These are phyloP conservation scores for Malurus splendens DNA, from an alignment of 2,797 vertebrate genomes.

Conservation along the genomic window DNA sequence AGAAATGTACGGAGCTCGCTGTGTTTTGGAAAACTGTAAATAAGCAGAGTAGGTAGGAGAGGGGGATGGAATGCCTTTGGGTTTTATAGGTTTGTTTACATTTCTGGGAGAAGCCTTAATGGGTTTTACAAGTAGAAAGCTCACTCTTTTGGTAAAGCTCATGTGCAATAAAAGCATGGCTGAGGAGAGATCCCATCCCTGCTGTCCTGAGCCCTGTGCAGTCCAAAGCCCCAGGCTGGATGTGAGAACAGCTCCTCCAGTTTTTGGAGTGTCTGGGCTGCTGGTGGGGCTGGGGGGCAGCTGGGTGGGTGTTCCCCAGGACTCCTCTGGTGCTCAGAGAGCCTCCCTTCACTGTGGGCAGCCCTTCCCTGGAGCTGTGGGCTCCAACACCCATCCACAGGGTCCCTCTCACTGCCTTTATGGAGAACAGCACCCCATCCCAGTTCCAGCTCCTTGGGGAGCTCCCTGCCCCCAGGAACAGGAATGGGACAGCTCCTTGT, in stretches of 20 bases:
- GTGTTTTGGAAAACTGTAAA: background rate
- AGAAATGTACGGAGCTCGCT: accelerated
- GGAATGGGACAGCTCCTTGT: accelerated
- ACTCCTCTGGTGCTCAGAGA: background rate
- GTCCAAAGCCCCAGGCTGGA: background rate
- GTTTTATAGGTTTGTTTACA: background rate
- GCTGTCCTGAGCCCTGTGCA: background rate
- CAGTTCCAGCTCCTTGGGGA: background rate
- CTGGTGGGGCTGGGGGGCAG: background rate
- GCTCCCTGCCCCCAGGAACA: background rate
- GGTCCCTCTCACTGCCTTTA: background rate
- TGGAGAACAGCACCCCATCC: background rate
- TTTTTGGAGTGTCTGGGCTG: background rate
- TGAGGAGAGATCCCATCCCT: background rate
- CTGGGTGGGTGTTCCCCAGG: background rate
- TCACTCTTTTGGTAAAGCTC: background rate
- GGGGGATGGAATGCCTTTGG: background rate
- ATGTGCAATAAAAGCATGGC: background rate
- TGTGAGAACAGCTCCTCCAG: accelerated
- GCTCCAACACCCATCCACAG: background rate
- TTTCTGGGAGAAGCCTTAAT: background rate
- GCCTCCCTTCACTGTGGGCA: background rate
- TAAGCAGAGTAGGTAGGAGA: background rate
- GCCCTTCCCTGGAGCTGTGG: background rate
- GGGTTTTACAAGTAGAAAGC: background rate